A percentile compares a stretch with the other conserved stretches of the same genome.
Conservation (phyloP, 92 coral and sea anemone species). For the Pocillopora meandrina region DNA sequence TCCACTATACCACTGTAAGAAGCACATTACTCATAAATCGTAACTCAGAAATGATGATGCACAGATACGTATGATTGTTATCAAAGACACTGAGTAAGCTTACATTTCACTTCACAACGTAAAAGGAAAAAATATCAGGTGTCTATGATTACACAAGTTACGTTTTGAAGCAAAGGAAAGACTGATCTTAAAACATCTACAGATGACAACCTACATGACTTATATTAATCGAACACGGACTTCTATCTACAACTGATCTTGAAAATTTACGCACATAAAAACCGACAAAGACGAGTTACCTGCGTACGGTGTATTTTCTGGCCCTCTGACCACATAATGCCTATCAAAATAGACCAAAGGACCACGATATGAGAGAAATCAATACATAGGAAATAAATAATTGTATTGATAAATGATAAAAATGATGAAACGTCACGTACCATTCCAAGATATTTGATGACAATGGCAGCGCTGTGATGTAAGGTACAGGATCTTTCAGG, state of each 20-base stretch:
- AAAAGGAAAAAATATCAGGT: no score
- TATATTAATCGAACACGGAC: no score
- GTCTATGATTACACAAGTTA: neutral
- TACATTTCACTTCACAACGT: no score
- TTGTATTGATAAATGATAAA: neutral
- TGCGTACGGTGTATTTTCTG: slow-evolving; percentile 94
- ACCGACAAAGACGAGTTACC: slow-evolving; percentile 33
- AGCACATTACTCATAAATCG: no score
- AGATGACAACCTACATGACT: no score
- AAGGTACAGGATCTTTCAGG: slow-evolving; percentile 92
- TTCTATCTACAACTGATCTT: neutral
- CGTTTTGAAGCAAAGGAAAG: neutral
- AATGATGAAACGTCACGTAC: slow-evolving; percentile 35
- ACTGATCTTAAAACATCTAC: no score
- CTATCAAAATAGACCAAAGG: slow-evolving; percentile 38
- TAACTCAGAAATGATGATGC: no score
- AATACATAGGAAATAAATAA: neutral
- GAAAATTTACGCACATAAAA: neutral
- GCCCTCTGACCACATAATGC: slow-evolving; percentile 99
- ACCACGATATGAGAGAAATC: no score
- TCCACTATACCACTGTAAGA: no score
- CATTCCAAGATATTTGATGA: slow-evolving; percentile 97
- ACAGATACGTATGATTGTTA: no score
- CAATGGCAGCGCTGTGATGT: slow-evolving; percentile 92
- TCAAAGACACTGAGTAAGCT: no score